Evolutionary conservation across 2,888 invertebrate genomes (phyloP).

Genomic region (Exephanes ischioxanthus): DNA sequence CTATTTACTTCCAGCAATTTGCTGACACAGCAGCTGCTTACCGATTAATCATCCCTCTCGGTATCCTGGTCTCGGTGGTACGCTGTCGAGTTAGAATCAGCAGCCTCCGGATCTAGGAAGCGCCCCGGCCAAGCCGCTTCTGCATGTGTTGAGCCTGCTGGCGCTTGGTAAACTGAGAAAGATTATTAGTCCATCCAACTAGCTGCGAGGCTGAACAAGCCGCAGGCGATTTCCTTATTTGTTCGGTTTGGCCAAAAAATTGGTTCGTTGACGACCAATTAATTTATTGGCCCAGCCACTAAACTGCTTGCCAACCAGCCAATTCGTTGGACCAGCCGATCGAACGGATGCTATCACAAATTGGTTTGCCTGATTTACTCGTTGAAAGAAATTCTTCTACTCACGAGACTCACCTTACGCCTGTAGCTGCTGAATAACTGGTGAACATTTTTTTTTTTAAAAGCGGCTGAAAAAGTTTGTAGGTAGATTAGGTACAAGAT

Average conservation of each 20-base stretch:
- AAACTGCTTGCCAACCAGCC: too few relatives aligned
- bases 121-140: background rate
- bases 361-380: background rate
- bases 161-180: background rate
- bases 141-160: background rate
- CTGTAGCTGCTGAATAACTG: background rate
- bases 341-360: background rate
- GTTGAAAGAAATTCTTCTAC: background rate
- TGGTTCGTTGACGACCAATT: background rate
- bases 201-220: background rate
- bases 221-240: background rate
- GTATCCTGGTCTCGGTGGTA: background rate
- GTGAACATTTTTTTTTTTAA: background rate
- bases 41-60: background rate
- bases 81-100: background rate
- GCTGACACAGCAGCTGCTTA: constrained; percentile 8
- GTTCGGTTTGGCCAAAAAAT: background rate
- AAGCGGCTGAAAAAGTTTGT: background rate
- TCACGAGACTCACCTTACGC: background rate
- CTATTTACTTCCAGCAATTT: constrained; percentile 10
- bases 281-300: background rate
- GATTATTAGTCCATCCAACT: background rate
- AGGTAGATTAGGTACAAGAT: constrained; percentile 6
- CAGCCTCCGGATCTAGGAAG: background rate
- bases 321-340: background rate